Evolutionary conservation across 2,888 invertebrate species (phyloP).

Genomic region (Nemotelus pantherinus): DNA sequence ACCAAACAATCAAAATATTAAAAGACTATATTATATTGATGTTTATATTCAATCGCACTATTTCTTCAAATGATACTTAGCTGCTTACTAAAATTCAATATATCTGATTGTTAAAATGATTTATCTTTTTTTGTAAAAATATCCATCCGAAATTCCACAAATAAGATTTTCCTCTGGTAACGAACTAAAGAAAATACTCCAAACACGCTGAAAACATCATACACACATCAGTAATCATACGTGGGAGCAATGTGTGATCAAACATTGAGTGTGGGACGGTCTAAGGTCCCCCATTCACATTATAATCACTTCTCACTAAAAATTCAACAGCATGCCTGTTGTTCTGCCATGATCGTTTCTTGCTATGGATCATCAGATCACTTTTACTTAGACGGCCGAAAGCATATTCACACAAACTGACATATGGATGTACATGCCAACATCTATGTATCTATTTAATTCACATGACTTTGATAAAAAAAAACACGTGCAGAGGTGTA

Average conservation of each 20-base stretch:
- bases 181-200: too few relatives aligned
- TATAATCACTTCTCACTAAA: not conserved
- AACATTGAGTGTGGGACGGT: slow-evolving; percentile 9
- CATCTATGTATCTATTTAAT: not conserved
- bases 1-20: not conserved
- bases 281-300: slow-evolving; percentile 24
- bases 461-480: not conserved
- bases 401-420: too few relatives aligned
- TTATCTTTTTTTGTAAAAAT: not conserved
- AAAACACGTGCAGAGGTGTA: slow-evolving; percentile 28
- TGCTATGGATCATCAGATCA: too few relatives aligned
- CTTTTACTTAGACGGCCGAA: too few relatives aligned
- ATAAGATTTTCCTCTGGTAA: too few relatives aligned
- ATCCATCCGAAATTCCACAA: too few relatives aligned
- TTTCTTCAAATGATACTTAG: too few relatives aligned
- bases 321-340: too few relatives aligned
- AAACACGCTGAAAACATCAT: too few relatives aligned
- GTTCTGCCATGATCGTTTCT: too few relatives aligned
- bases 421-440: too few relatives aligned
- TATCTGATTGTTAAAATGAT: not conserved
- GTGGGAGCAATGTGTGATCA: not conserved
- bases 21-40: not conserved
- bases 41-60: not conserved
- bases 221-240: too few relatives aligned
- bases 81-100: not conserved